Base-by-base conservation (phyloP, 2,888 invertebrate species). In the Xylocampa areola region DNA sequence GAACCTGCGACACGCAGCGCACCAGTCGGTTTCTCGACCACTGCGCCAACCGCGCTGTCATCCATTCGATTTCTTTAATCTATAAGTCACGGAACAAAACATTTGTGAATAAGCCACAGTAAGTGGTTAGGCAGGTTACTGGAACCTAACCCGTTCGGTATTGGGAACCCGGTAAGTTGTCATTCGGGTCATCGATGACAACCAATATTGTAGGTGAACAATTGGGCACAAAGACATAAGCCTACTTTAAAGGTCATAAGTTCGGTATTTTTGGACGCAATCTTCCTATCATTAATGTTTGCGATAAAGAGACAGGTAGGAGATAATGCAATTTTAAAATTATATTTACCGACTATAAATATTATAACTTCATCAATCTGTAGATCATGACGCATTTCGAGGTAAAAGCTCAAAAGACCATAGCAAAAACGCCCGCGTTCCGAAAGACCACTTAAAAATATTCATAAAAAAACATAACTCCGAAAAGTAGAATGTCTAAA, bases 131-230 rank as follows among this genome's bases (percentile, higher is more conserved):
- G 62, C 79, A 53, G 67, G 73, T 73, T 64, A 48, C 37, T 40
- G 54, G 54, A 0, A 25, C 11, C 43, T 40, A 68, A 81, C 82
- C 82, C 81, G 82, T 80, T 70, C 73, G 54, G 61, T 78, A 78
- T 87, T 85, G 82, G 83, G 77, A 78, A 84, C 79, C 74, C 79
- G 85, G 85, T 82, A 81, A 86, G 73, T 81, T 77, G 80, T 80
- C 71, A 73, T 73, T 60, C 55, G 60, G 55, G 59, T 65, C 66
- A 70, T 33, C 70, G 72, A 51, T 52, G 55, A 68, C 67, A 62
- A 47, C 53, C 59, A 65, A 65, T 68, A 53, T 27, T 33, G 41
- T 53, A 41, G 41, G 49, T 53, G 50, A 39, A 37, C 29, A 67
- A 67, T 71, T 40, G 50, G 13, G 72, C 50, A 11, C 44, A 60